Conservation (phyloP, 1,140 invertebrate species). For the Cydia strobilella region DNA sequence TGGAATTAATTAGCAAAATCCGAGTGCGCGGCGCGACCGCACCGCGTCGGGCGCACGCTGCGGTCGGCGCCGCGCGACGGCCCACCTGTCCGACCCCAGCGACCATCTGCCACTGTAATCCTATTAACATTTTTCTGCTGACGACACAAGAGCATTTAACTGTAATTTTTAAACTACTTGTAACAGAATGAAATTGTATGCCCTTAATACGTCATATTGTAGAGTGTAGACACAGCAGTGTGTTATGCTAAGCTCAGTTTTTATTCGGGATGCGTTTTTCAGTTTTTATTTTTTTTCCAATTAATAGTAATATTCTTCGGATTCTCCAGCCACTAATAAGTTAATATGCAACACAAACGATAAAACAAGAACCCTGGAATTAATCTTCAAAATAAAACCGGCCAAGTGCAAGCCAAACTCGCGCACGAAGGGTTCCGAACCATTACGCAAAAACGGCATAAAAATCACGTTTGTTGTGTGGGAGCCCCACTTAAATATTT, state of each 20-base stretch:
- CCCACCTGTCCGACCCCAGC: slow-evolving; percentile 48
- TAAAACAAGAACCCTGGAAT: background rate
- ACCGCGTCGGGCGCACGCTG: slow-evolving; percentile 43
- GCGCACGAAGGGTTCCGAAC: no score
- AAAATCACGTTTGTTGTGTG: no score
- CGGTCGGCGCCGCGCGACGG: slow-evolving; percentile 35
- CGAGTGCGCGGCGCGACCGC: slow-evolving; percentile 47
- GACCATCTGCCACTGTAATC: slow-evolving; percentile 43
- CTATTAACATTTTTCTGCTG: slow-evolving; percentile 47
- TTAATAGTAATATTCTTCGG: no score
- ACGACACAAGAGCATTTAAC: slow-evolving; percentile 40
- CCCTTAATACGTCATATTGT: no score
- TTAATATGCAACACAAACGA: background rate
- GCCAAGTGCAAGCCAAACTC: no score
- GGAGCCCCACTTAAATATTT: no score
- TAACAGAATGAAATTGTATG: background rate
- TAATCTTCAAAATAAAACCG: no score
- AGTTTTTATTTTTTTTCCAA: no score
- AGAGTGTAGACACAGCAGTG: no score
- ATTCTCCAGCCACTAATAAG: background rate
- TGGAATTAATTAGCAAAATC: slow-evolving; percentile 57
- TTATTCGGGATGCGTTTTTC: no score
- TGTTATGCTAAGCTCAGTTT: no score
- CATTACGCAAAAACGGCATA: no score
- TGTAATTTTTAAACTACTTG: slow-evolving; percentile 26